Evolutionary conservation across 2,888 invertebrate species (phyloP).

Genomic region (Diarsia rubi): DNA sequence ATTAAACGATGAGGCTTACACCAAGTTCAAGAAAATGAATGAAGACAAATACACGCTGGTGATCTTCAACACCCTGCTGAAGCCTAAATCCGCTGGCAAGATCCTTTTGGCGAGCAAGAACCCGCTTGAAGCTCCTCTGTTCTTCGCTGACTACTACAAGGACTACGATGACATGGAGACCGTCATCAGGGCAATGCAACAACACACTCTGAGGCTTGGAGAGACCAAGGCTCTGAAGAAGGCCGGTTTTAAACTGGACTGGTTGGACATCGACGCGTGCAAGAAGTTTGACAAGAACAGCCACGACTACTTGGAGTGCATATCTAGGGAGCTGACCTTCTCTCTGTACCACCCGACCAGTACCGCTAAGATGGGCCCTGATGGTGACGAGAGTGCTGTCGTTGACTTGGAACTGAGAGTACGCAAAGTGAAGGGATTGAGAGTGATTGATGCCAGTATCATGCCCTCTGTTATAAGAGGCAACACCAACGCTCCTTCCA

Average conservation of each 20-base stretch:
- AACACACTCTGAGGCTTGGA: conserved; percentile 83
- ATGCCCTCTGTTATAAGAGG: conserved; percentile 91
- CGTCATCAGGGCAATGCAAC: conserved; percentile 86
- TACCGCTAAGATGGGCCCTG: conserved; percentile 90
- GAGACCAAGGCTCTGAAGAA: conserved; percentile 88
- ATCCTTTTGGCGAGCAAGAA: conserved; percentile 91
- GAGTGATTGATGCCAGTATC: conserved; percentile 91
- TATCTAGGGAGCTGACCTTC: conserved; percentile 87
- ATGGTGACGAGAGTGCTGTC: conserved; percentile 86
- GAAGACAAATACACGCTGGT: conserved; percentile 87
- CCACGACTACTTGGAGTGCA: conserved; percentile 94
- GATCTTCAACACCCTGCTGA: conserved; percentile 91
- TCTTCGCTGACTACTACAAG: conserved; percentile 92
- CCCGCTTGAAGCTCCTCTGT: conserved; percentile 92
- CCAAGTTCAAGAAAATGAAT: conserved; percentile 84
- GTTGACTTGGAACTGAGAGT: conserved; percentile 89
- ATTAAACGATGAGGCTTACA: conserved; percentile 83
- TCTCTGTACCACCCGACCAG: conserved; percentile 91
- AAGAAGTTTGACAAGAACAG: conserved; percentile 87
- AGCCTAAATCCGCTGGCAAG: conserved; percentile 92
- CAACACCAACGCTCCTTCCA: conserved; percentile 90
- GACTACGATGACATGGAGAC: conserved; percentile 90
- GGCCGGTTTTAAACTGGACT: conserved; percentile 89
- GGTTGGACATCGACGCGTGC: conserved; percentile 90
- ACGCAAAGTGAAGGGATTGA: conserved; percentile 85